These are phyloP conservation scores for Prietella phreatophila DNA, from an alignment of 2,113 vertebrate species.

Conservation along the genomic window DNA sequence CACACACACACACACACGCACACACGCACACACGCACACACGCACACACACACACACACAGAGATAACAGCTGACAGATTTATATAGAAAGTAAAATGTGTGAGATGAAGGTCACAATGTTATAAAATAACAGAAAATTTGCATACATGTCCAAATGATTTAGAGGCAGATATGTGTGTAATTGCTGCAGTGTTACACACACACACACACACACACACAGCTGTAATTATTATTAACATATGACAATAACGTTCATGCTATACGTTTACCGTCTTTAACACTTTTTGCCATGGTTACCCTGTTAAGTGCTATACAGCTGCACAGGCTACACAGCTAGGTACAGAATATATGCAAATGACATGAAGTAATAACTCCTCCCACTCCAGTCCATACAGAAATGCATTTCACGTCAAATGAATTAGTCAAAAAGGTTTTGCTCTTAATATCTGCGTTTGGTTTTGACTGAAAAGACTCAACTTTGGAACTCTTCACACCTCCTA, in stretches of 20 bases:
- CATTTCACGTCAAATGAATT: too few relatives aligned
- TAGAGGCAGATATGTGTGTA: not conserved
- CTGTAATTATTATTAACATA: not conserved
- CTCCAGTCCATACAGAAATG: too few relatives aligned
- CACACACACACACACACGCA: too few relatives aligned
- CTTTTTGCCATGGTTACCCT: too few relatives aligned
- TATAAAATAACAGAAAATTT: not conserved
- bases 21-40: not conserved
- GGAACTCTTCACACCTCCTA: not conserved
- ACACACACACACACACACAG: not conserved
- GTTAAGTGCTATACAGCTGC: too few relatives aligned
- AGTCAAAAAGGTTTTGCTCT: too few relatives aligned
- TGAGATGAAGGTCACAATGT: not conserved
- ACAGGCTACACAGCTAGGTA: too few relatives aligned
- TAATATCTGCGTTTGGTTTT: too few relatives aligned
- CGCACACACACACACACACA: not conserved
- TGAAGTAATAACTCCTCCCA: too few relatives aligned
- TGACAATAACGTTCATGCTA: not conserved
- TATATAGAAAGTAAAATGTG: not conserved
- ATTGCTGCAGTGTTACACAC: not conserved
- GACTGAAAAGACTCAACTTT: too few relatives aligned
- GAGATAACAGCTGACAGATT: slow-evolving; percentile 1
- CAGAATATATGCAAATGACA: too few relatives aligned
- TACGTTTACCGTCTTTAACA: not conserved
- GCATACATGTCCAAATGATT: not conserved